phyloP scores from a whole-genome alignment of 2,113 vertebrate species.

The Sinocyclocheilus anshuiensis region DNA sequence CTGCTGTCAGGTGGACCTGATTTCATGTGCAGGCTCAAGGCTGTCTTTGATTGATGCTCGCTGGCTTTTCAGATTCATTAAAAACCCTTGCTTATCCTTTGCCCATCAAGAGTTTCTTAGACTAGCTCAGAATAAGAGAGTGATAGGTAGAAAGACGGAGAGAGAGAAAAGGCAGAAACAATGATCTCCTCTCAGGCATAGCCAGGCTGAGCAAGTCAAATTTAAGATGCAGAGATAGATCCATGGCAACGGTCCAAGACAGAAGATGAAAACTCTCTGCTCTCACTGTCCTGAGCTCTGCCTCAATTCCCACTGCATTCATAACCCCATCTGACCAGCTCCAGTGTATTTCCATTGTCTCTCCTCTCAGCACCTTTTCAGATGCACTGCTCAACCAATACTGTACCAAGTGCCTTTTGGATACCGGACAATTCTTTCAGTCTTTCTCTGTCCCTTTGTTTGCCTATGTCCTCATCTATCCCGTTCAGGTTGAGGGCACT shows the following conservation, averaged over 20 bases:
- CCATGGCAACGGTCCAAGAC: constrained; percentile 62
- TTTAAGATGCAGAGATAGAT: constrained; percentile 53
- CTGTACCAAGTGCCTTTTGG: constrained; percentile 63
- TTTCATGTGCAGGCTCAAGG: constrained; percentile 52
- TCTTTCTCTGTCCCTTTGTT: constrained; percentile 44
- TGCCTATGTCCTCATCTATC: constrained; percentile 35
- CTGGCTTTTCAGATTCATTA: constrained; percentile 60
- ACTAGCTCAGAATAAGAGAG: constrained; percentile 27
- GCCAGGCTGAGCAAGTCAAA: constrained; percentile 52
- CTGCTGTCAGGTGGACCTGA: constrained; percentile 52
- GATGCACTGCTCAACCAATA: constrained; percentile 61
- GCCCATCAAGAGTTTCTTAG: constrained; percentile 6
- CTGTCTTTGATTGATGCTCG: constrained; percentile 54
- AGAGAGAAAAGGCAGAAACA: constrained; percentile 21
- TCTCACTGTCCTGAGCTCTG: constrained; percentile 30
- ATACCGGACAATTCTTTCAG: constrained; percentile 48
- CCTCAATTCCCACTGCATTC: constrained; percentile 51
- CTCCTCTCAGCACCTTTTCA: constrained; percentile 67
- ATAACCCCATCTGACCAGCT: constrained; percentile 50
- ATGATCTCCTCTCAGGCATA: constrained; percentile 50
- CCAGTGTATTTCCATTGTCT: constrained; percentile 56
- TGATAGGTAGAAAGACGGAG: constrained; percentile 29
- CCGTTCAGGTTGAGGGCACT: constrained; percentile 61
- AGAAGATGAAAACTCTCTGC: constrained; percentile 61
- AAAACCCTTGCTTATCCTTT: constrained; percentile 52